Evolutionary conservation across 2,888 invertebrate genomes (phyloP), one percentile per base, ranked within the genome.

Genomic region (Cheilosia scutellata): DNA sequence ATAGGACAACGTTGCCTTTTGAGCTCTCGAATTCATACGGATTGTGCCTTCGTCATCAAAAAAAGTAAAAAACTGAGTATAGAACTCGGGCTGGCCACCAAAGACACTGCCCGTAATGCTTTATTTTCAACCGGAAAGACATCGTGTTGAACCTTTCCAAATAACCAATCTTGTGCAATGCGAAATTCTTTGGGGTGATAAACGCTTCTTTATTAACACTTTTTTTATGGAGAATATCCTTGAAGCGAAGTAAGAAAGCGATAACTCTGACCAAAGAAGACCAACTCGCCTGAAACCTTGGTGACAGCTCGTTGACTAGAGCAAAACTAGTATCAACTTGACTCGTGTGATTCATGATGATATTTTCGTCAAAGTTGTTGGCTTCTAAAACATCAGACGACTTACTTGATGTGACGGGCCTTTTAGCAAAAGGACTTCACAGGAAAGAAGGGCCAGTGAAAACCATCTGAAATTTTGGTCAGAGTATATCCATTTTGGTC

Each of bases 61-160:
- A 72, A 72, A 2, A 62, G 62, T 20, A 58, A 71, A 2, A 71
- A 40, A 42, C 42, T 42, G 4, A 37, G 20, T 2, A 62, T 40
- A 3, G 49, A 51, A 20, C 72, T 72, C 1, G 37, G 31, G 9
- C 37, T n/a, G 4, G 13, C 11, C 11, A 42, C n/a, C 11, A 0
- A 37, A 25, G n/a, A 11, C 6, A 25, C 27, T 11, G 3, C 47
- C 49, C 7, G 55, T 16, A 60, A 58, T 7, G 37, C 37, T 27
- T 37, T 27, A 4, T 33, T 4, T 25, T 60, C 49, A 72, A n/a
- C n/a, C n/a, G n/a, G n/a, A n/a, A n/a, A n/a, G 7, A 29, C 40
- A 3, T 74, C 62, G 4, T 11, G 6, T 60, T 62, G 27, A 29
- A 74, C 33, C 11, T 49, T 33, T 49, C 63, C 1, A 47, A 62